Evolutionary conservation across 2,888 invertebrate genomes (phyloP).

Genomic region (Agrochola litura): DNA sequence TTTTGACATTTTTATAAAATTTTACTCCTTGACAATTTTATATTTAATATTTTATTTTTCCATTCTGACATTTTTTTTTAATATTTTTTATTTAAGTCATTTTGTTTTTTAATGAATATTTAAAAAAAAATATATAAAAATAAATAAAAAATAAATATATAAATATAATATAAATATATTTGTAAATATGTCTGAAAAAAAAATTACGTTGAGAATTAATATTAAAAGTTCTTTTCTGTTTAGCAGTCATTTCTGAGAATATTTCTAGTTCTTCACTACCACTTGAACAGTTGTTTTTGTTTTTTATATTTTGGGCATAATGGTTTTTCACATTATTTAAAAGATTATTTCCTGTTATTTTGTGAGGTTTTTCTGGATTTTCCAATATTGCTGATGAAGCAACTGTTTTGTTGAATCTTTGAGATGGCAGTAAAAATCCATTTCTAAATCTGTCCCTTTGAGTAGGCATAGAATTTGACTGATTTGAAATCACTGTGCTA

Average conservation of each 20-base stretch:
- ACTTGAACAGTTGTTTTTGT: slow-evolving; percentile 30
- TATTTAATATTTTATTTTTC: too few species aligned
- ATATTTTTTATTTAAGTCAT: too few species aligned
- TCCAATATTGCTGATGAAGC: slow-evolving; percentile 71
- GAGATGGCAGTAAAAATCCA: slow-evolving; percentile 77
- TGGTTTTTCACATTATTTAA: slow-evolving; percentile 36
- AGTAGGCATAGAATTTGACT: slow-evolving; percentile 52
- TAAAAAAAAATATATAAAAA: too few species aligned
- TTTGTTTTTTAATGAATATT: too few species aligned
- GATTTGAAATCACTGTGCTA: slow-evolving; percentile 55
- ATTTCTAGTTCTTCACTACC: slow-evolving; percentile 77
- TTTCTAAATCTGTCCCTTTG: slow-evolving; percentile 79
- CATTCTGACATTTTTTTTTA: too few species aligned
- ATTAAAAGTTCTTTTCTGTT: slow-evolving; percentile 57
- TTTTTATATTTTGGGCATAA: slow-evolving; percentile 39
- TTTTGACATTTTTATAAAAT: too few species aligned
- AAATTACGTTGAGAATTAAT: slow-evolving; percentile 44
- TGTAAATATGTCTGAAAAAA: too few species aligned
- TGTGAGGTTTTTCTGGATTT: slow-evolving; percentile 48
- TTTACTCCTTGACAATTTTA: too few species aligned
- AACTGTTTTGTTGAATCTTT: slow-evolving; percentile 78
- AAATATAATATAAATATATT: too few species aligned
- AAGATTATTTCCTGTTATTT: slow-evolving; percentile 35
- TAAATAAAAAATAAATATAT: too few species aligned
- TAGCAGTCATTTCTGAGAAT: slow-evolving; percentile 68